Evolutionary conservation across 2,797 vertebrate species (phyloP), one percentile per base, ranked within the genome.

Genomic region (Megaceryle alcyon): DNA sequence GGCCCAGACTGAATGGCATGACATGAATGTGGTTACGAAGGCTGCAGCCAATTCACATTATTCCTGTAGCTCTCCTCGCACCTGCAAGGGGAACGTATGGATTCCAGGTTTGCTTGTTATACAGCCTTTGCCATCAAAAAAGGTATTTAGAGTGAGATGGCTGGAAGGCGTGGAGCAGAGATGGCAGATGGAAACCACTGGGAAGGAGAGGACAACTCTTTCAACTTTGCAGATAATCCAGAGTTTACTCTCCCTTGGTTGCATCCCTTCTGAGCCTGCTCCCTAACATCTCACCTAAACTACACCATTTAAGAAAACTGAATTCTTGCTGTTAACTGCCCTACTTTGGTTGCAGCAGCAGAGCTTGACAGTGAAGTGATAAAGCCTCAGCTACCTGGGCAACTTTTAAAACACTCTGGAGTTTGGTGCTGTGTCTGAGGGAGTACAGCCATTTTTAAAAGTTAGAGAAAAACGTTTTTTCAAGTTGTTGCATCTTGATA

Each of bases 1-100:
- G 1, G 91, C 70, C 73, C 71, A 90, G 86, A 39, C 83, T 18
- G 80, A 92, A 80, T 91, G 94, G 91, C 93, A 94, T 57, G 82
- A 84, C 73, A 76, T 76, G 73, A 95, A 92, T 72, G 93, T 26
- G 82, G 90, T 95, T 92, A 60, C 2, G 7, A 83, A 90, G 88
- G 86, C 88, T 90, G 86, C 70, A 66, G 92, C 94, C 81, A 86
- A 70, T 66, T 82, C 93, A 56, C 63, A 63, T 92, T 66, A 14
- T 66, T 84, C 3, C 9, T 12, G 63, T 18, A 78, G 78, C 51
- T 82, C 80, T 88, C 63, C 43, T 57, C 1, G 0, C 90, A 94
- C 94, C 95, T 96, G 90, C 2, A 0, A 92, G 70, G 46, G 37
- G 87, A 86, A 80, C 0, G 5, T 35, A 39, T 35, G 41, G 79